Evolutionary conservation across 2,797 vertebrate genomes (phyloP), one percentile per base, ranked within the genome.

Genomic region (Neosalanx taihuensis): DNA sequence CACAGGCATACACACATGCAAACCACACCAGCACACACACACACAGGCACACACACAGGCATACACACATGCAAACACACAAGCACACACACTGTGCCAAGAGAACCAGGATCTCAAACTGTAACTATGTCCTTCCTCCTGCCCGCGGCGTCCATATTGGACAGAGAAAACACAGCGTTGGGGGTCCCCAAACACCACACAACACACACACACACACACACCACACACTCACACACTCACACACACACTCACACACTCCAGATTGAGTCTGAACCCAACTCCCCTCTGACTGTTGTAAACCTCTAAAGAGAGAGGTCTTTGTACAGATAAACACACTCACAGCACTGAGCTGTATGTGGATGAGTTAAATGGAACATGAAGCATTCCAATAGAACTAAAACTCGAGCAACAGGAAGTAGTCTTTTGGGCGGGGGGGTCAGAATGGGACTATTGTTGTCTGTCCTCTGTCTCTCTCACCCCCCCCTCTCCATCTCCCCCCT

Each of bases 371-470:
- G 58, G 41, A 75, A 72, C 30, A 17, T 46, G 70, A 72, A 72
- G 71, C 75, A 76, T n/a, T 81, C 69, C 0, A 15, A 33, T 33
- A 33, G 31, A 33, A 33, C 31, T 33, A 5, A 33, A 33, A 33
- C 2, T 33, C 31, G 5, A 33, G 31, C 31, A 33, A 33, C 31
- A 2, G 31, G 31, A 33, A 33, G 31, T 33, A 33, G 31, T 2
- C 5, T 5, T 33, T 5, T 2, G 31, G 31, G 31, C 26, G n/a
- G 51, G 9, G 67, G 29, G 5, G 56, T 46, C 56, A 73, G 71
- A 69, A 73, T 41, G 30, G 41, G 13, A 46, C 31, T 31, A 66
- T 71, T 71, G 69, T 67, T 67, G 56, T 75, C 65, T 69, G 72
- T 74, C 72, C 59, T 68, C 59, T 69, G 58, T 63, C 49, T 35